Percentiles rank a stretch among this genome's conserved stretches.
phyloP scores from a whole-genome alignment of 2,888 invertebrate genomes.

The Stenoptilia bipunctidactyla region DNA sequence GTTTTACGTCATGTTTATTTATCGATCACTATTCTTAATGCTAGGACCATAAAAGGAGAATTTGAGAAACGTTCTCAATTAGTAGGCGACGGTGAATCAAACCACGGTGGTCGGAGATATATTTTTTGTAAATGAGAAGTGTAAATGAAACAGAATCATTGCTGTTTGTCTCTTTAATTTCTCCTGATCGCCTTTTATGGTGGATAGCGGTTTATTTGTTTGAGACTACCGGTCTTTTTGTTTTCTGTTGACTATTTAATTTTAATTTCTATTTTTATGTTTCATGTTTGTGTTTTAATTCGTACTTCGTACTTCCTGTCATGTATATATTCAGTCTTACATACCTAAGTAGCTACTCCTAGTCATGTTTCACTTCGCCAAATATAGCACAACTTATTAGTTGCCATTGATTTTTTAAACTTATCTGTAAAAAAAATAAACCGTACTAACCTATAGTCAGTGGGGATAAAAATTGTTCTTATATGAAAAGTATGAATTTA shows the following conservation, averaged over 20 bases:
- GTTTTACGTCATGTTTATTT: conserved; percentile 40
- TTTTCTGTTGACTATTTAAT: conserved; percentile 1
- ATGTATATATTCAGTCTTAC: no score
- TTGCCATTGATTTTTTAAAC: no score
- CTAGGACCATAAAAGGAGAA: conserved; percentile 62
- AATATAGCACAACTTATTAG: no score
- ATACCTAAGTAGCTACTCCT: no score
- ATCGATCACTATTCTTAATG: conserved; percentile 59
- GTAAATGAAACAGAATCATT: conserved; percentile 61
- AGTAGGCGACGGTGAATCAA: conserved; percentile 56
- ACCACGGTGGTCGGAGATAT: conserved; percentile 46
- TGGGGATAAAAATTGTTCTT: no score
- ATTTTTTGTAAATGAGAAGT: conserved; percentile 44
- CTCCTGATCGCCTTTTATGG: conserved; percentile 37
- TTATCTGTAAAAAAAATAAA: no score
- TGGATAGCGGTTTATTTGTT: conserved; percentile 19
- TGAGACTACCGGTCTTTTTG: conserved; percentile 2
- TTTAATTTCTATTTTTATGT: background rate
- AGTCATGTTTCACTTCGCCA: no score
- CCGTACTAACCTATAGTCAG: no score
- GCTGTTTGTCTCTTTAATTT: conserved; percentile 53
- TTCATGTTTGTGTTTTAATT: no score
- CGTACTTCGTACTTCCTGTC: no score
- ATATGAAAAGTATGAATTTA: no score
- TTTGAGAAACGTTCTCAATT: conserved; percentile 65